Base-by-base conservation (phyloP, 2,797 vertebrate species). In the Clarias fuscus region DNA sequence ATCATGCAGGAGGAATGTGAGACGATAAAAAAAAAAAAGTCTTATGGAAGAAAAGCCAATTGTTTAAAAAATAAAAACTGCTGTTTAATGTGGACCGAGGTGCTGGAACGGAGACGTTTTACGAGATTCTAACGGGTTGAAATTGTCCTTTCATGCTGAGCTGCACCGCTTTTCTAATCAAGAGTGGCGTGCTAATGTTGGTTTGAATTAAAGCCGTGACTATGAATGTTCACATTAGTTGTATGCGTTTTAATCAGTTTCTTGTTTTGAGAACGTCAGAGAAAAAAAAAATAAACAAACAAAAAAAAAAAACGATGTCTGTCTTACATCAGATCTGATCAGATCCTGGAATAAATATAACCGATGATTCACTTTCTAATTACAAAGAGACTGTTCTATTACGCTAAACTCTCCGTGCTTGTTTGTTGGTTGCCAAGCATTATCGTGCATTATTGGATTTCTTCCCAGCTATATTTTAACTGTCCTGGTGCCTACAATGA, bases 41-140 rank as follows among this genome's bases (percentile, higher is more conserved):
- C 56, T 37, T 37, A 37, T 37, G 20, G 61, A 82, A 7, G 68
- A 77, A 59, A 27, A 84, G 70, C 7, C 59, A 37, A 37, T 79
- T 0, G 10, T 33, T 11, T 2, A 30, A 30, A 56, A 18, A 70
- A 37, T 37, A 48, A 75, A 37, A 85, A 53, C n/a, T 18, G 85
- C 24, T 3, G n/a, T 6, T 68, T 68, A 24, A 8, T 20, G 68
- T 67, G 68, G 24, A 78, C 7, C 3, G 14, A 27, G 70, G 18
- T 82, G 33, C 58, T 56, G 72, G 72, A 85, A 83, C 87, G 24
- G 67, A 53, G 59, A 65, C 15, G 22, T 81, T 14, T 14, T 40
- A 75, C 30, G 43, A 71, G 56, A 71, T 43, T 10, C 53, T 71
- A 43, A 48, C 33, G 18, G 65, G 56, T 61, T 59, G 56, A 71